Base-by-base conservation (phyloP, 2,888 invertebrate species). In the Blera fallax region DNA sequence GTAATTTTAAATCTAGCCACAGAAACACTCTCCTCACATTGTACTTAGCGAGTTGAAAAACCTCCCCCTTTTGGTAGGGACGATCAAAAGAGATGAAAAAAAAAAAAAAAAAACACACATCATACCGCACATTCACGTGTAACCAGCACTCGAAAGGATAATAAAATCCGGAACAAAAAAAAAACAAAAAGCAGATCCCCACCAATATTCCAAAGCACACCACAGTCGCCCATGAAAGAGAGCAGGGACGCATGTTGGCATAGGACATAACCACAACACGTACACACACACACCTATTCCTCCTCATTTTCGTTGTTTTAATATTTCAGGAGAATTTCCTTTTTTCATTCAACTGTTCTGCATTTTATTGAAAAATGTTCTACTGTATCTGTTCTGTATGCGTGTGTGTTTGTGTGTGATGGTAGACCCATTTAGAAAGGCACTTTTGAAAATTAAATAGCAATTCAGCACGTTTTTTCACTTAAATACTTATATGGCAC, bases 391-490 rank as follows among this genome's bases (percentile, higher is more conserved):
- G 16, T 45, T 32, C 37, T 43, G n/a, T n/a, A 32, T 14, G 43
- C 50, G 58, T 74, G 29, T 62, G 37, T 7, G 24, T 69, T 48
- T 50, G 32, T 50, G 45, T 40, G 16, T 45, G 48, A 45, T 21
- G 52, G 64, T 76, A 76, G 85, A 80, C 45, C 76, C 81, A 82
- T 87, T 87, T 87, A 78, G 69, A 70, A 77, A 77, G 87, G 78
- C 87, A 77, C 82, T 82, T 87, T 82, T 82, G 21, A 87, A 85
- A 87, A 87, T 87, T 87, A 87, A 87, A 87, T 87, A 82, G 77
- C 87, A 87, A 87, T 87, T 82, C 82, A 87, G 87, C 87, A 87
- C 87, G 87, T 82, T 87, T 82, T 82, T 85, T 85, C 85, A 85
- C 85, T 85, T 85, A 81, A 85, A 81, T 62, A 81, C 80, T 85